Base-by-base conservation (phyloP, 1,140 invertebrate species). In the Hylaeus volcanicus region DNA sequence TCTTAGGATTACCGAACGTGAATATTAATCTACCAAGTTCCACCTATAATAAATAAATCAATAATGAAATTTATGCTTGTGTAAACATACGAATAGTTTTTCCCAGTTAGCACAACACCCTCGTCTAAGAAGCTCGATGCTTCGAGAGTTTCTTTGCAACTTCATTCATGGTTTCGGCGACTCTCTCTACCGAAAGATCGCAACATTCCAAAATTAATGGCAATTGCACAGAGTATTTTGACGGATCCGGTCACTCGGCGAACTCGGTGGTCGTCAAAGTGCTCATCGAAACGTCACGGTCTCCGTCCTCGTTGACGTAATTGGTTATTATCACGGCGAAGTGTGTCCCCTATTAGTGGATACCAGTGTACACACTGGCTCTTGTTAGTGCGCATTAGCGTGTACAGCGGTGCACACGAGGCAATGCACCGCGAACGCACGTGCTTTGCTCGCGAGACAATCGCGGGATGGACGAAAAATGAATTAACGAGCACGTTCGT, bases 311-410 rank as follows among this genome's bases (percentile, higher is more conserved):
- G 69, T 82, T 73, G 61, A 53, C 61, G 69, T 79, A 82, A 82
- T 82, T 82, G 76, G 69, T 82, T 82, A 82, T 82, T 79, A 82
- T 82, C 81, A 69, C 76, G 73, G 64, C 64, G 55, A 82, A 82
- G 81, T 82, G 76, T 82, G 81, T 82, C 74, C 48, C 69, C 63
- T 26, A 78, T 82, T 79, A 73, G 68, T 48, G 61, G 60, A 79
- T 61, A 79, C 81, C 51, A 37, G 81, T 79, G 74, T 77, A 81
- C 79, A 77, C 79, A 71, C 51, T 77, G 74, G 64, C 3, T 69
- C 72, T 64, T 53, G 78, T 74, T 74, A 80, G 79, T 75, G 72
- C 72, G 73, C 73, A 75, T 75, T 81, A 69, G 73, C 73, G 73
- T 75, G 64, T 53, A 61, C 61, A 64, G 26, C 11, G 72, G 9